These are phyloP conservation scores for Chrysaora quinquecirrha DNA, from an alignment of 30 jellyfish, hydroid and myxozoan species.

Conservation along the genomic window DNA sequence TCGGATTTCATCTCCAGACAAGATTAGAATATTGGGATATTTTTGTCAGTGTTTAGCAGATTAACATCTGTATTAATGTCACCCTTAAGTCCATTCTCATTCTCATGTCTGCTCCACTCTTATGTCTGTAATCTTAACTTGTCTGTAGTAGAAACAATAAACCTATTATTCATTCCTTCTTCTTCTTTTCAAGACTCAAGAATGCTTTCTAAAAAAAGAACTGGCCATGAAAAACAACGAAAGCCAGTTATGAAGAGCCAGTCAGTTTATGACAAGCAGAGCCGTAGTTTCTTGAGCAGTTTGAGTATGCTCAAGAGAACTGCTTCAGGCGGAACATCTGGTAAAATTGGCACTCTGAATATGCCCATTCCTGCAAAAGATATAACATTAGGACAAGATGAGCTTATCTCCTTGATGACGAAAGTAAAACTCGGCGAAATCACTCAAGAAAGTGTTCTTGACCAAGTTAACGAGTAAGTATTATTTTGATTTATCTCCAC, in stretches of 20 bases:
- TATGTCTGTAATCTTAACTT: too few relatives aligned
- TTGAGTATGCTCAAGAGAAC: slow-evolving; percentile 58
- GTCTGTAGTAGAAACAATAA: too few relatives aligned
- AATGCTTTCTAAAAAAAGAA: background rate
- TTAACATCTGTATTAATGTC: too few relatives aligned
- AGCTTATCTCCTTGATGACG: slow-evolving; percentile 57
- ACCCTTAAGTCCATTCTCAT: too few relatives aligned
- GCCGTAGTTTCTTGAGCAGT: slow-evolving; percentile 17
- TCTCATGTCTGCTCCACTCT: too few relatives aligned
- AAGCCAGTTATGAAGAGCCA: slow-evolving; percentile 41
- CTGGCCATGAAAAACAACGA: background rate
- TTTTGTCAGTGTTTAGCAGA: too few relatives aligned
- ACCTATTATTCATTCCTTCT: too few relatives aligned
- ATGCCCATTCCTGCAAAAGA: slow-evolving; percentile 77
- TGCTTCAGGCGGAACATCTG: slow-evolving; percentile 29
- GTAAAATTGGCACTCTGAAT: background rate
- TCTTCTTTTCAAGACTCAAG: background rate
- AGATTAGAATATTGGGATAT: too few relatives aligned
- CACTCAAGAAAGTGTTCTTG: slow-evolving; percentile 77
- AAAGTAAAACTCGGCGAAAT: slow-evolving; percentile 80
- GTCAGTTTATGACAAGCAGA: slow-evolving; percentile 33
- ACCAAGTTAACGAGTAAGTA: slow-evolving; percentile 65
- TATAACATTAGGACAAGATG: slow-evolving; percentile 61
- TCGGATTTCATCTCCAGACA: too few relatives aligned
- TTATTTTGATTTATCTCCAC: background rate